A percentile compares a stretch with the other conserved stretches of the same genome.
Conservation (phyloP, 2,888 invertebrate species). For the Stomorhina lunata region DNA sequence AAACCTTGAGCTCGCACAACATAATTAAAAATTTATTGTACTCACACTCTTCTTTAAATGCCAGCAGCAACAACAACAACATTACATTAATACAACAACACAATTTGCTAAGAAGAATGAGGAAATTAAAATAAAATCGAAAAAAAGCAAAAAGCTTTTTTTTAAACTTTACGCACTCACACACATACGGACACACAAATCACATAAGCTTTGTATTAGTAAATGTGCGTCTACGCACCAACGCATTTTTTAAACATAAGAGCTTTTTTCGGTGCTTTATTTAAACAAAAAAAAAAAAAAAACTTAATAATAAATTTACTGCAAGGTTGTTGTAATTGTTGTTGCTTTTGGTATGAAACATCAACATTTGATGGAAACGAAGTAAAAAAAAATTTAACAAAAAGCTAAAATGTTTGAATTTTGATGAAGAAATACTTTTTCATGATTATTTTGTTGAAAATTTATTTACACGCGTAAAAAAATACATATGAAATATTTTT, state of each 20-base stretch:
- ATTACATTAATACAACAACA: not conserved
- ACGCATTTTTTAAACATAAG: slow-evolving; percentile 10
- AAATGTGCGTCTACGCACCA: slow-evolving; percentile 37
- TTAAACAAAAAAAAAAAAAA: not conserved
- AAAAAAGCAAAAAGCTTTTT: slow-evolving; percentile 27
- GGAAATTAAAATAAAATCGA: slow-evolving; percentile 30
- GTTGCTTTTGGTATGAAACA: slow-evolving; percentile 10
- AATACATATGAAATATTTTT: not conserved
- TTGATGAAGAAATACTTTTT: slow-evolving; percentile 14
- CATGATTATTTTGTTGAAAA: not conserved
- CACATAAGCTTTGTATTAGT: not conserved
- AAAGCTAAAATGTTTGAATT: not conserved
- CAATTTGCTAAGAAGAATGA: slow-evolving; percentile 5
- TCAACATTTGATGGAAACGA: slow-evolving; percentile 22
- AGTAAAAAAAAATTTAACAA: not conserved
- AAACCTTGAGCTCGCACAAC: slow-evolving; percentile 69
- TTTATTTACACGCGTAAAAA: not conserved
- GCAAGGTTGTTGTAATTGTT: slow-evolving; percentile 56
- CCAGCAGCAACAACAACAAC: slow-evolving; percentile 35
- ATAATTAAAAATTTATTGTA: slow-evolving; percentile 67
- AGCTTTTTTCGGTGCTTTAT: slow-evolving; percentile 12
- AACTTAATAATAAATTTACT: slow-evolving; percentile 34
- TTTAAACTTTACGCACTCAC: slow-evolving; percentile 5
- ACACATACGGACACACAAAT: not conserved
- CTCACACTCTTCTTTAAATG: slow-evolving; percentile 4